Percentiles rank a stretch among this genome's conserved stretches.
These are phyloP conservation scores for Clarias platycephalus DNA, from an alignment of 2,797 vertebrate genomes.

Conservation along the genomic window DNA sequence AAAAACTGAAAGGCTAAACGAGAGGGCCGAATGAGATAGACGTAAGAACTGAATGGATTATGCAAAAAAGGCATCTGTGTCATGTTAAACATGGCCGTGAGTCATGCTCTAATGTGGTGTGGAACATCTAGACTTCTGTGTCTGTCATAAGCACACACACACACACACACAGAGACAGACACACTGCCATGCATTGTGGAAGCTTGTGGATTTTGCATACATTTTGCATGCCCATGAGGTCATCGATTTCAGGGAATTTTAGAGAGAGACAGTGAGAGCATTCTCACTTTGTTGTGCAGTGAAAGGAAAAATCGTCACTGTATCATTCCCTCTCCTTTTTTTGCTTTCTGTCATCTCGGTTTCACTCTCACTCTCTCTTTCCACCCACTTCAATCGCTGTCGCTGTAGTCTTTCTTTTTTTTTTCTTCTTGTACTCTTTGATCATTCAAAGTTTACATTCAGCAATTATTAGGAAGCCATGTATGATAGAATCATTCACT, in stretches of 20 bases:
- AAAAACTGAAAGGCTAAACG: neutral
- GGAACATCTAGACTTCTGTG: constrained; percentile 43
- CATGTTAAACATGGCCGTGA: constrained; percentile 7
- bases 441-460: neutral
- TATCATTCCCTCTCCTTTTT: constrained; percentile 29
- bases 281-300: constrained; percentile 33
- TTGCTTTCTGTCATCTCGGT: constrained; percentile 18
- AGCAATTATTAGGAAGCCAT: neutral
- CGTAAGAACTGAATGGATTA: constrained; percentile 28
- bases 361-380: constrained; percentile 14
- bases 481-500: neutral
- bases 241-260: constrained; percentile 48
- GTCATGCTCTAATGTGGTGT: constrained; percentile 30
- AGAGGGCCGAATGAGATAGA: neutral
- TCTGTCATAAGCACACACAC: constrained; percentile 31
- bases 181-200: constrained; percentile 46
- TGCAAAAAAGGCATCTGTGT: constrained; percentile 39
- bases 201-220: constrained; percentile 59
- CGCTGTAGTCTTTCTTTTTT: neutral
- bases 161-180: constrained; percentile 33
- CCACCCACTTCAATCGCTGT: neutral
- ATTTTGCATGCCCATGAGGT: constrained; percentile 64
- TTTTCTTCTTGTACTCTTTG: neutral
- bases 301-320: constrained; percentile 35
- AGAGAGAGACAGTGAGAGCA: constrained; percentile 37